A percentile compares a stretch with the other conserved stretches of the same genome.
Evolutionary conservation across 2,113 vertebrate species (phyloP).

Genomic region (Rhea americana): DNA sequence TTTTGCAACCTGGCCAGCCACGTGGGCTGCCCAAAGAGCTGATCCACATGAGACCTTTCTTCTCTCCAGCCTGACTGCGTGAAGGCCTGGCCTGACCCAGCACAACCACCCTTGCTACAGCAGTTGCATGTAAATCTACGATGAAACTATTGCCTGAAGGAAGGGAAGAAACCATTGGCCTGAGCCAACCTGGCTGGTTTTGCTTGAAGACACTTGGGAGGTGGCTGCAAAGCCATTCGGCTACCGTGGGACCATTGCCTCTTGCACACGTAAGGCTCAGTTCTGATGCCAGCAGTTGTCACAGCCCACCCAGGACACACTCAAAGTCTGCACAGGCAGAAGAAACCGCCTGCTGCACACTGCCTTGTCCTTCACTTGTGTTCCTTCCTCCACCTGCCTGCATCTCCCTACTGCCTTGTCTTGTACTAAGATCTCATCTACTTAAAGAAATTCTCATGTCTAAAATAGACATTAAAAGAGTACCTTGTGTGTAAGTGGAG

Average conservation of each 20-base stretch:
- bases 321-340: too few relatives aligned
- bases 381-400: background rate
- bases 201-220: background rate
- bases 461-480: background rate
- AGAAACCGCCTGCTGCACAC: too few relatives aligned
- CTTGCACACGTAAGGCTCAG: background rate
- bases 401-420: background rate
- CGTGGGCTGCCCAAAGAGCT: background rate
- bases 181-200: background rate
- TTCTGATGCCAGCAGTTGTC: background rate
- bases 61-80: rapidly evolving
- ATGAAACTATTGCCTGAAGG: background rate
- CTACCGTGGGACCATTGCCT: background rate
- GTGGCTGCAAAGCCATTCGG: background rate
- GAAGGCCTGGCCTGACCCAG: background rate
- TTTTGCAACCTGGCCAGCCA: background rate
- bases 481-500: background rate
- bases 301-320: too few relatives aligned
- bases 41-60: background rate
- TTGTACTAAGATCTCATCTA: background rate
- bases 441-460: background rate
- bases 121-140: background rate
- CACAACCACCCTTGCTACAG: background rate
- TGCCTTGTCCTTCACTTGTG: background rate
- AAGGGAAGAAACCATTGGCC: rapidly evolving